Base-by-base conservation (phyloP, 2,113 vertebrate genomes). In the Jacana jacana region DNA sequence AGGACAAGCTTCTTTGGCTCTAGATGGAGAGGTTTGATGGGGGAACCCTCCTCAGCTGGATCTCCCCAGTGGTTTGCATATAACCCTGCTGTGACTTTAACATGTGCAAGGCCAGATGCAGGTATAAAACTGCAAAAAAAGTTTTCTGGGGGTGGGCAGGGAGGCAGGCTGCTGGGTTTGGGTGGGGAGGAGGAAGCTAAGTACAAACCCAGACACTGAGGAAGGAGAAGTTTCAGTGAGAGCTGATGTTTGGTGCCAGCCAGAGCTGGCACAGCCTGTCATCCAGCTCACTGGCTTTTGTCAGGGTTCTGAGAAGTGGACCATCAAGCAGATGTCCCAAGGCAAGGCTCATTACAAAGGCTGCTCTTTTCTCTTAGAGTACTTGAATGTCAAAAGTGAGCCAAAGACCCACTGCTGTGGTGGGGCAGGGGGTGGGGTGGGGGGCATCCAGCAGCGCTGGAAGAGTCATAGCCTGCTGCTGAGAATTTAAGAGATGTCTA, bases 1-100 rank as follows among this genome's bases (percentile, higher is more conserved):
- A 91, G 79, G 60, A 94, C 71, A 90, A 96, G 55, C 20, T 3
- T 90, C 71, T 83, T 88, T 83, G 86, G 79, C 85, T 97, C 52
- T 65, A 48, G 65, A 60, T 37, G 13, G 85, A 52, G 46, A 55
- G 44, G 54, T 60, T 89, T 42, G 79, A n/a, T 73, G 82, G 72
- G 81, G 81, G 82, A 96, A 85, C 35, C 71, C 64, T 89, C 27
- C 42, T 83, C 65, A 39, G 79, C 89, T 81, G 55, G 61, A 31
- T 25, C 49, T 94, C 78, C 81, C 81, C 68, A n/a, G 60, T 25
- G 71, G 25, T 49, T 91, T 77, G 40, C 39, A 5, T 20, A 33
- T 22, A 69, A 31, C 22, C 27, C 70, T 89, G 28, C 63, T 80
- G 63, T 57, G 70, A 3, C 23, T 80, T 88, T 88, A 69, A 73